Conservation (phyloP, 2,888 invertebrate genomes). For the Coleophora flavipennella region DNA sequence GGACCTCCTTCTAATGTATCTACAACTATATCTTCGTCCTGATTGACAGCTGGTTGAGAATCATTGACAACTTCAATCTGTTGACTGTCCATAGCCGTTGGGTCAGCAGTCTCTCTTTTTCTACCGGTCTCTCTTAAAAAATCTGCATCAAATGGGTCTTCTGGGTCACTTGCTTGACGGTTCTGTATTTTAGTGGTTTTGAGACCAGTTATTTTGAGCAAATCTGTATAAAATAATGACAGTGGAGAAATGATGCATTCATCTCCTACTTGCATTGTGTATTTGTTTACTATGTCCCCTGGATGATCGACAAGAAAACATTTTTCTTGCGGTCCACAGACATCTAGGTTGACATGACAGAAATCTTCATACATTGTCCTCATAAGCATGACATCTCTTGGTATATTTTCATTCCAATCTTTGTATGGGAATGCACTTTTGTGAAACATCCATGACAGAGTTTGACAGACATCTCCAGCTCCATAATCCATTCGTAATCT, state of each 20-base stretch:
- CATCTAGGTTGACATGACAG: constrained; percentile 92
- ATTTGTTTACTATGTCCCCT: constrained; percentile 77
- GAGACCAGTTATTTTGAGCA: constrained; percentile 86
- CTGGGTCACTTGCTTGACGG: constrained; percentile 82
- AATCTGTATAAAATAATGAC: constrained; percentile 89
- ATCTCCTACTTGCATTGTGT: constrained; percentile 88
- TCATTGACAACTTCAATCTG: constrained; percentile 67
- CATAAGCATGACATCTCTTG: constrained; percentile 84
- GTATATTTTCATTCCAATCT: constrained; percentile 80
- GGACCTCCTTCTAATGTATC: constrained; percentile 72
- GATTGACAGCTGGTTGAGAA: constrained; percentile 58
- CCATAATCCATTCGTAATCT: constrained; percentile 90
- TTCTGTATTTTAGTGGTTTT: constrained; percentile 83
- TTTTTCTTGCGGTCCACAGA: constrained; percentile 91
- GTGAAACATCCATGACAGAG: constrained; percentile 89
- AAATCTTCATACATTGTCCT: constrained; percentile 90
- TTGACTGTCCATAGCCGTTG: constrained; percentile 50
- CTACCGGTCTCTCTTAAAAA: constrained; percentile 90
- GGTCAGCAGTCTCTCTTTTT: constrained; percentile 64
- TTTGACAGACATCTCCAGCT: constrained; percentile 92
- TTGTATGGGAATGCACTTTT: constrained; percentile 94
- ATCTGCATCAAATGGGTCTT: constrained; percentile 95
- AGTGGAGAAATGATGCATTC: constrained; percentile 94
- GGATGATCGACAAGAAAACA: constrained; percentile 82
- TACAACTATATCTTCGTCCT: constrained; percentile 82